Percentiles rank a stretch among this genome's conserved stretches.
Evolutionary conservation across 2,888 invertebrate genomes (phyloP).

Genomic region (Conomelus anceps): DNA sequence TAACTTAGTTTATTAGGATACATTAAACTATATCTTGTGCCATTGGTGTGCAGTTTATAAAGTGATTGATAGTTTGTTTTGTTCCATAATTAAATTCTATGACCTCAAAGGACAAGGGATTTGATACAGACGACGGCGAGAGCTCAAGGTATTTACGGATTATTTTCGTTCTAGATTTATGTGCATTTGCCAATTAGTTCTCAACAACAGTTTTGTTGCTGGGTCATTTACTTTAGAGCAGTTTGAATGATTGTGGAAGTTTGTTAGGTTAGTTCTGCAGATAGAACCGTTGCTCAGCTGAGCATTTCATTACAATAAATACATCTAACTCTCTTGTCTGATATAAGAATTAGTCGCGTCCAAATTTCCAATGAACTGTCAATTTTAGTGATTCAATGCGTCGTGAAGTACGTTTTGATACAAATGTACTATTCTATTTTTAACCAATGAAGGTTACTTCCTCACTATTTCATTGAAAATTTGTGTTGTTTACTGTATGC

Average conservation of each 20-base stretch:
- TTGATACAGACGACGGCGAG: constrained; percentile 23
- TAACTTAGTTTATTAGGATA: neutral
- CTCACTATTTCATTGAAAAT: neutral
- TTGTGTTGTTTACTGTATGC: neutral
- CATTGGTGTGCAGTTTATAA: neutral
- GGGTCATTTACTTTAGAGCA: neutral
- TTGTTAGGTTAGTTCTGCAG: neutral
- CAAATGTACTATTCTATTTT: neutral
- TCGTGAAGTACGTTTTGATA: neutral
- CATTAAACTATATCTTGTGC: neutral
- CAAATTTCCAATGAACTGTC: neutral
- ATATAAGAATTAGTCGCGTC: neutral
- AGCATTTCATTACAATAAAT: too few species aligned
- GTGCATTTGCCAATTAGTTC: neutral
- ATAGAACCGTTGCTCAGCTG: neutral
- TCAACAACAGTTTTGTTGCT: neutral
- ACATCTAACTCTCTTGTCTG: neutral
- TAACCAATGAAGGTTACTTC: constrained; percentile 2
- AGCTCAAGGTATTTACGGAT: constrained; percentile 21
- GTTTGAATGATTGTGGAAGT: neutral
- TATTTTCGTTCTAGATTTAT: neutral
- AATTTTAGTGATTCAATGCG: neutral
- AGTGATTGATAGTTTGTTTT: neutral
- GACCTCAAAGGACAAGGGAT: constrained; percentile 26
- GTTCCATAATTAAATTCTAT: constrained; percentile 21